A percentile compares a stretch with the other conserved stretches of the same genome.
Evolutionary conservation across 1,140 invertebrate genomes (phyloP).

Genomic region (Danaus melanippus): DNA sequence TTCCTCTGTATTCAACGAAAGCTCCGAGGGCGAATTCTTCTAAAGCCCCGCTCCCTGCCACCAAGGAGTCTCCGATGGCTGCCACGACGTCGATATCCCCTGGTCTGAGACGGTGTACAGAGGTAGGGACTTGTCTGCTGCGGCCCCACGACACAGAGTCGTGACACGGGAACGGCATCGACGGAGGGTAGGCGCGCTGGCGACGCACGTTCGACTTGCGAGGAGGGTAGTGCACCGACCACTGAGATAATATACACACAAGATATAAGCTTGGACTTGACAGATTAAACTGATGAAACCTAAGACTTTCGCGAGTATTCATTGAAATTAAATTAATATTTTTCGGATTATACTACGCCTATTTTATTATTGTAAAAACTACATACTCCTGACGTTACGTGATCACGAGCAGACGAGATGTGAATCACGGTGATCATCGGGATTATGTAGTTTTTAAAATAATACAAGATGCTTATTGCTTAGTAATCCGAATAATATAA

Average conservation of each 20-base stretch:
- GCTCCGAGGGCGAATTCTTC: conserved; percentile 81
- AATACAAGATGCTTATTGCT: too few relatives aligned
- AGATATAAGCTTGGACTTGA: background rate
- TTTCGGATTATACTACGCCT: too few relatives aligned
- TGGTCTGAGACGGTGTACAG: conserved; percentile 74
- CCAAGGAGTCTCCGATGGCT: conserved; percentile 85
- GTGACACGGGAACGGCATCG: conserved; percentile 53
- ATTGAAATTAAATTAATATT: too few relatives aligned
- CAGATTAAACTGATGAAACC: too few relatives aligned
- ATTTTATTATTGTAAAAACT: too few relatives aligned
- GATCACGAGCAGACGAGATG: too few relatives aligned
- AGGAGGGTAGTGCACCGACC: conserved; percentile 44
- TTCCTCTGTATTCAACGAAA: conserved; percentile 82
- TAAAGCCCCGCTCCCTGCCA: conserved; percentile 83
- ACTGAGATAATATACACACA: conserved; percentile 27
- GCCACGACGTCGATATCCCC: conserved; percentile 85
- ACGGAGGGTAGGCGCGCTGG: conserved; percentile 41
- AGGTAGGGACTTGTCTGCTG: conserved; percentile 43
- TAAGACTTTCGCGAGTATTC: too few relatives aligned
- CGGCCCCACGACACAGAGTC: conserved; percentile 38
- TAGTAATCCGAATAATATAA: too few relatives aligned
- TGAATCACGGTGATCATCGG: too few relatives aligned
- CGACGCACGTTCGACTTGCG: conserved; percentile 53
- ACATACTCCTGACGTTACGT: too few relatives aligned
- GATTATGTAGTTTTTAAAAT: too few relatives aligned